Evolutionary conservation across 2,888 invertebrate genomes (phyloP).

Genomic region (Nowickia ferox): DNA sequence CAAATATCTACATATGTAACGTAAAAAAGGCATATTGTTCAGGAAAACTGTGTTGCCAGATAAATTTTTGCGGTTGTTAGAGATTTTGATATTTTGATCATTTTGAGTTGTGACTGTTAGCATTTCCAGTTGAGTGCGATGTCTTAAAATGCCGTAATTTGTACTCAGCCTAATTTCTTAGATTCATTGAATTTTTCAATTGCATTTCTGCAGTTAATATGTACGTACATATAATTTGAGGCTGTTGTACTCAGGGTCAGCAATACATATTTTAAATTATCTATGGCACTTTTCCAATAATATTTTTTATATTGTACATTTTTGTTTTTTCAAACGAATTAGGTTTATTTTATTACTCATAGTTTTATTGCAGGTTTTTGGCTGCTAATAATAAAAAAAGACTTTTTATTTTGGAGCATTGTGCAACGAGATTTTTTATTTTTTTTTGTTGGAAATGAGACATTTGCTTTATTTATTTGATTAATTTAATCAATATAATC

Average conservation of each 20-base stretch:
- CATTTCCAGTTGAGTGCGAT: no score
- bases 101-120: no score
- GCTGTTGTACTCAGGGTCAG: conserved; percentile 29
- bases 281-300: conserved; percentile 42
- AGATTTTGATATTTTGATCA: no score
- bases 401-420: conserved; percentile 1
- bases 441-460: not conserved
- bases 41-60: no score
- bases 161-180: no score
- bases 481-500: not conserved
- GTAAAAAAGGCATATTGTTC: no score
- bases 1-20: no score
- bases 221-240: not conserved
- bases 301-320: not conserved
- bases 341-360: conserved; percentile 43
- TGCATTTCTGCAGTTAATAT: conserved; percentile 8
- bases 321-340: conserved; percentile 10
- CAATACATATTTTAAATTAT: conserved; percentile 8
- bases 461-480: not conserved
- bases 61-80: no score
- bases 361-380: conserved; percentile 12
- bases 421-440: not conserved
- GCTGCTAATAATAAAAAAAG: not conserved
- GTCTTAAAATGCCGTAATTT: no score
- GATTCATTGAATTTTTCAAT: not conserved